Conservation (phyloP, 92 coral and sea anemone genomes). For the Pocillopora grandis region DNA sequence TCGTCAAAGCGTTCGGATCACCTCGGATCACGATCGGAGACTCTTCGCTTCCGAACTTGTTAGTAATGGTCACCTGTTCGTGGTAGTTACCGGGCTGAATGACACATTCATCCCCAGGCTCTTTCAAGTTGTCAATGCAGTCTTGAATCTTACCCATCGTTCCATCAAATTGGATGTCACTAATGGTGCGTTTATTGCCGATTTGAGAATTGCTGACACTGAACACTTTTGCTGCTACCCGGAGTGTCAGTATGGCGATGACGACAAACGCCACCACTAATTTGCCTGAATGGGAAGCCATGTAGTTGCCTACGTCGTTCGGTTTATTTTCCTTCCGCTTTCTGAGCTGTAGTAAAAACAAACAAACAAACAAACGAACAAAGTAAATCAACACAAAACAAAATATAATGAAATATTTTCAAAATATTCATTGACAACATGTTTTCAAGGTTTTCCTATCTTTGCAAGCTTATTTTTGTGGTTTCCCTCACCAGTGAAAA, state of each 20-base stretch:
- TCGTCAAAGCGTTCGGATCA: constrained; percentile 47
- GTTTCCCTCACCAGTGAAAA: too few species aligned
- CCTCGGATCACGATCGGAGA: constrained; percentile 69
- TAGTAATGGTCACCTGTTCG: constrained; percentile 60
- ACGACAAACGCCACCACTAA: not conserved
- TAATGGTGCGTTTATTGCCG: constrained; percentile 4
- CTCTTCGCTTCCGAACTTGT: constrained; percentile 60
- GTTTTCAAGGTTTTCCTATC: too few species aligned
- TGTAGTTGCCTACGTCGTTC: not conserved
- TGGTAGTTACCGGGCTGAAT: constrained; percentile 63
- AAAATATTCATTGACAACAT: too few species aligned
- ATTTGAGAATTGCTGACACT: constrained; percentile 16
- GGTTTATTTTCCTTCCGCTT: not conserved
- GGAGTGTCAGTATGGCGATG: not conserved
- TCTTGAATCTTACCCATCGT: constrained; percentile 50
- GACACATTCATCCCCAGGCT: constrained; percentile 65
- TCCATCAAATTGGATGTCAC: constrained; percentile 3
- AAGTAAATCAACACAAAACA: too few species aligned
- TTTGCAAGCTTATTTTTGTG: too few species aligned
- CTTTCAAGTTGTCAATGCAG: constrained; percentile 42
- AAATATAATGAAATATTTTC: too few species aligned
- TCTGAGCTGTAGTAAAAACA: not conserved
- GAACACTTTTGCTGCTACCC: constrained; percentile 14
- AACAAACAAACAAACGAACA: too few species aligned
- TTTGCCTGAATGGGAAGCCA: not conserved